Evolutionary conservation across 2,113 vertebrate species (phyloP).

Genomic region (Piprites chloris): DNA sequence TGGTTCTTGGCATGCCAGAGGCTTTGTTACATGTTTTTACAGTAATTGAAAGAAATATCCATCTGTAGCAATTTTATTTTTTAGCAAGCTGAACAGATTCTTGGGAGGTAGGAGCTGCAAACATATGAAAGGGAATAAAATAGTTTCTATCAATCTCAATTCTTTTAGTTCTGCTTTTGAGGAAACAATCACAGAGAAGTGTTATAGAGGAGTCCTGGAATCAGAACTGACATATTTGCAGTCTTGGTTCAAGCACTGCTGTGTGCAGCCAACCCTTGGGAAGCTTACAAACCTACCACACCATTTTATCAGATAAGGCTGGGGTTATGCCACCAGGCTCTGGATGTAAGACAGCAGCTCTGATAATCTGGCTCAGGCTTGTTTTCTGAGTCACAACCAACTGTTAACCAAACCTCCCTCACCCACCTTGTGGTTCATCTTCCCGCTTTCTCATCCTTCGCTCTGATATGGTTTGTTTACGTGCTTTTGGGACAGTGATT

Average conservation of each 20-base stretch:
- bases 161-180: slow-evolving; percentile 53
- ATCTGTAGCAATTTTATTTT: slow-evolving; percentile 60
- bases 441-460: not conserved
- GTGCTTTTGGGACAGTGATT: not conserved
- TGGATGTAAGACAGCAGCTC: not conserved
- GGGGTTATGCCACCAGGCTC: not conserved
- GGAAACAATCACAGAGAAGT: slow-evolving; percentile 29
- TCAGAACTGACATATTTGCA: not conserved
- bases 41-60: slow-evolving; percentile 64
- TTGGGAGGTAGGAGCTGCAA: slow-evolving; percentile 43
- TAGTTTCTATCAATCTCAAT: slow-evolving; percentile 29
- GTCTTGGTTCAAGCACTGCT: not conserved
- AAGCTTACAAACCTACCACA: not conserved
- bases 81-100: slow-evolving; percentile 59
- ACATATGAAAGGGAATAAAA: slow-evolving; percentile 50
- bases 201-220: not conserved
- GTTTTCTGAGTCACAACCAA: not conserved
- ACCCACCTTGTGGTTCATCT: not conserved
- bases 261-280: not conserved
- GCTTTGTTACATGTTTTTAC: slow-evolving; percentile 62
- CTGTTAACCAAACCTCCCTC: not conserved
- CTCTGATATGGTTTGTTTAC: not conserved
- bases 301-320: not conserved
- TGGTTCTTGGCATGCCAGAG: slow-evolving; percentile 54
- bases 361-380: not conserved